phyloP scores from a whole-genome alignment of 2,113 vertebrate genomes.

The Zeus faber region DNA sequence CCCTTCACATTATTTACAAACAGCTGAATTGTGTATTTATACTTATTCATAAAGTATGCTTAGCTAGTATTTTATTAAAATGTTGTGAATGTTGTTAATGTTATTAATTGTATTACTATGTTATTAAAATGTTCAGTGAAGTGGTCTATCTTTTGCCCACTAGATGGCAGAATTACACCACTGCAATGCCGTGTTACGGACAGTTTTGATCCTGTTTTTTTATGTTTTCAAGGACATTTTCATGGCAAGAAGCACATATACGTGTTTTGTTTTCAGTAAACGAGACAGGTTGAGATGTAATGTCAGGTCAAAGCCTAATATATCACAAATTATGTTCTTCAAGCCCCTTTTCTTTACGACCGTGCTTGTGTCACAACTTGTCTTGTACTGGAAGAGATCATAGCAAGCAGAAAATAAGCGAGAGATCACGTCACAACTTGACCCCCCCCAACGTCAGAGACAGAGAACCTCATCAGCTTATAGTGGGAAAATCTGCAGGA shows the following conservation, averaged over 20 bases:
- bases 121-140: not conserved
- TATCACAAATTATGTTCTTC: too few relatives aligned
- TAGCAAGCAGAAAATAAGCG: too few relatives aligned
- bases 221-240: not conserved
- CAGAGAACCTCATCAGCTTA: too few relatives aligned
- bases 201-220: constrained; percentile 15
- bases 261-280: too few relatives aligned
- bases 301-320: too few relatives aligned
- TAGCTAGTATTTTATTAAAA: too few relatives aligned
- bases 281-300: too few relatives aligned
- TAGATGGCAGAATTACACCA: constrained; percentile 51
- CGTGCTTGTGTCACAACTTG: not conserved
- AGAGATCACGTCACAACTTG: too few relatives aligned
- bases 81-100: too few relatives aligned
- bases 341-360: not conserved
- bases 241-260: not conserved
- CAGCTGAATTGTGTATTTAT: not conserved
- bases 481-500: too few relatives aligned
- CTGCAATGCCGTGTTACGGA: constrained; percentile 5
- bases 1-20: not conserved
- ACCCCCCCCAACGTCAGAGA: too few relatives aligned
- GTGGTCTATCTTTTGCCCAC: constrained; percentile 27
- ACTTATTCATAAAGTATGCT: too few relatives aligned
- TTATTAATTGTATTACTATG: not conserved
- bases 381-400: not conserved